phyloP scores from a whole-genome alignment of 2,888 invertebrate genomes.

The Lepas anatifera region DNA sequence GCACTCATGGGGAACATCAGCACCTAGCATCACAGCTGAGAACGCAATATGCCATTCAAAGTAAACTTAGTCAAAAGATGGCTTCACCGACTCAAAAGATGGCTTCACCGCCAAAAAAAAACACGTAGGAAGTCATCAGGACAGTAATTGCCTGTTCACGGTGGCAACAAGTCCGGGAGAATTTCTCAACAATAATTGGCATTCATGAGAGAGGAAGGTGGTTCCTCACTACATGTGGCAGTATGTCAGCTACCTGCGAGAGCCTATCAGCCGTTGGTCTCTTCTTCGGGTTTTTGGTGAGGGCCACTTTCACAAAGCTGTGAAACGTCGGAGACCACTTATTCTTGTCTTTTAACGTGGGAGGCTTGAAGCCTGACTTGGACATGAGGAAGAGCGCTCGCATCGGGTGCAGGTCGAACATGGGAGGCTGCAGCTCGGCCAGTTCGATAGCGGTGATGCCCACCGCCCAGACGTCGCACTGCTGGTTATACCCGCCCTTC shows the following conservation, averaged over 20 bases:
- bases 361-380: slow-evolving; percentile 96
- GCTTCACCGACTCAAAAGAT: no score
- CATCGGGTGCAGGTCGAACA: slow-evolving; percentile 99
- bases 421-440: slow-evolving; percentile 96
- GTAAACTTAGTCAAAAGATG: no score
- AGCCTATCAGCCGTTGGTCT: slow-evolving; percentile 92
- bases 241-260: slow-evolving; percentile 48
- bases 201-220: no score
- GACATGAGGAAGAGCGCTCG: slow-evolving; percentile 95
- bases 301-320: slow-evolving; percentile 69
- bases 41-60: no score
- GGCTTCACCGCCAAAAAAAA: no score
- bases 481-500: slow-evolving; percentile 96
- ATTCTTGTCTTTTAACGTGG: slow-evolving; percentile 84
- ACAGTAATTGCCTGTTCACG: no score
- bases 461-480: slow-evolving; percentile 99
- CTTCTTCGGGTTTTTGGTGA: slow-evolving; percentile 76
- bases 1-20: no score
- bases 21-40: no score
- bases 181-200: no score
- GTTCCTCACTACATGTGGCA: no score
- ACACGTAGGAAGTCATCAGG: no score
- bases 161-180: no score
- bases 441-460: slow-evolving; percentile 98
- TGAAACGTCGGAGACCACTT: slow-evolving; percentile 93